phyloP scores from a whole-genome alignment of 2,888 invertebrate species.

The Thalpophila matura region DNA sequence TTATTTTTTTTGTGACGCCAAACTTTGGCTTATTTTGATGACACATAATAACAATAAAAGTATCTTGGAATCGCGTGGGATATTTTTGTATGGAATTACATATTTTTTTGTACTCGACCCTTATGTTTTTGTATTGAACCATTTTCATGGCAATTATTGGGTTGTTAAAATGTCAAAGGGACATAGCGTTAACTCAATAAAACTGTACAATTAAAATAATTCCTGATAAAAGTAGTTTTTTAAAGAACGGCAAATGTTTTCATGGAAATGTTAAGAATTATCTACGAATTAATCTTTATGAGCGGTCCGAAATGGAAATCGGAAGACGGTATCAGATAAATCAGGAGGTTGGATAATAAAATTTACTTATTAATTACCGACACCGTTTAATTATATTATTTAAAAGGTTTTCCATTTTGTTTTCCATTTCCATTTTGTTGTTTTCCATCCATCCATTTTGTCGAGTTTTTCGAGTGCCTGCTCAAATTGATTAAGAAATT shows the following conservation, averaged over 20 bases:
- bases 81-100: conserved; percentile 61
- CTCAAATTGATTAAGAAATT: too few relatives aligned
- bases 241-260: conserved; percentile 3
- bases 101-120: conserved; percentile 53
- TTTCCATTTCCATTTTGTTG: conserved; percentile 1
- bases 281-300: conserved; percentile 36
- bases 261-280: conserved; percentile 35
- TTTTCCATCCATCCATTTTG: too few relatives aligned
- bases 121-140: conserved; percentile 51
- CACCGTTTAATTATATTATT: conserved; percentile 8
- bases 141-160: conserved; percentile 52
- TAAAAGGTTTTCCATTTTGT: background rate
- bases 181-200: conserved; percentile 30
- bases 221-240: background rate
- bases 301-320: conserved; percentile 26
- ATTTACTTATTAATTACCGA: conserved; percentile 20
- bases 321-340: conserved; percentile 7
- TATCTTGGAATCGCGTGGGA: conserved; percentile 70
- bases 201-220: conserved; percentile 27
- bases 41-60: conserved; percentile 81
- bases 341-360: conserved; percentile 23
- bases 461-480: too few relatives aligned
- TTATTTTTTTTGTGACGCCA: conserved; percentile 80
- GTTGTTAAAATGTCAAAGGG: conserved; percentile 44
- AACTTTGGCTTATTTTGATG: conserved; percentile 79